These are phyloP conservation scores for Drosophila stalkeri DNA, from an alignment of 2,888 invertebrate genomes.

Conservation along the genomic window DNA sequence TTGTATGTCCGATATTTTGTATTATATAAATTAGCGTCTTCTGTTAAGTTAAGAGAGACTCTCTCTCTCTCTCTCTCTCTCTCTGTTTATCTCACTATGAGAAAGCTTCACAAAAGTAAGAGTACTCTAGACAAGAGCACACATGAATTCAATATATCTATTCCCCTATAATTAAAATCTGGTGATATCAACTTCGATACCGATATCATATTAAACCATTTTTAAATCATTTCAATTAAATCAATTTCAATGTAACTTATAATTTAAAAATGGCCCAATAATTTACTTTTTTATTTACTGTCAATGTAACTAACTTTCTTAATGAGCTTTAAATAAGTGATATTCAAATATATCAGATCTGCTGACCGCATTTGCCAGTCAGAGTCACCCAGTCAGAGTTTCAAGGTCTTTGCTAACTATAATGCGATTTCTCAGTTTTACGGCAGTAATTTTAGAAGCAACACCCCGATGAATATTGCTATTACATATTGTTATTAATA, in stretches of 20 bases:
- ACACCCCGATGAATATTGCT: background rate
- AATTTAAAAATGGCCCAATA: too few species aligned
- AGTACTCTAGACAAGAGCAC: background rate
- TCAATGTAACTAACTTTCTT: background rate
- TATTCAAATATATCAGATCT: background rate
- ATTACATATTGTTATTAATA: background rate
- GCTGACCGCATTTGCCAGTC: background rate
- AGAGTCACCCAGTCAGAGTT: background rate
- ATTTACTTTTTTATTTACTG: background rate
- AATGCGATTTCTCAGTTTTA: background rate
- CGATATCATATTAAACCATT: too few species aligned
- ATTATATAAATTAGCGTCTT: background rate
- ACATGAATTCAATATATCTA: background rate
- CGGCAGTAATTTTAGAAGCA: slow-evolving; percentile 5
- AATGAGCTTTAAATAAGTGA: background rate
- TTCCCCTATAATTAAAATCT: too few species aligned
- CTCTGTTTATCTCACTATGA: too few species aligned
- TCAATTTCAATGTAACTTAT: too few species aligned
- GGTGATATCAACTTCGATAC: too few species aligned
- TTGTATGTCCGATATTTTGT: background rate
- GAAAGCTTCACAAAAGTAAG: background rate
- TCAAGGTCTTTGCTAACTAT: background rate
- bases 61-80: background rate
- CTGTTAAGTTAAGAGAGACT: too few species aligned
- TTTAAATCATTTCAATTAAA: too few species aligned